phyloP scores from a whole-genome alignment of 2,888 invertebrate genomes.

The Pachliopta kotzebuea region DNA sequence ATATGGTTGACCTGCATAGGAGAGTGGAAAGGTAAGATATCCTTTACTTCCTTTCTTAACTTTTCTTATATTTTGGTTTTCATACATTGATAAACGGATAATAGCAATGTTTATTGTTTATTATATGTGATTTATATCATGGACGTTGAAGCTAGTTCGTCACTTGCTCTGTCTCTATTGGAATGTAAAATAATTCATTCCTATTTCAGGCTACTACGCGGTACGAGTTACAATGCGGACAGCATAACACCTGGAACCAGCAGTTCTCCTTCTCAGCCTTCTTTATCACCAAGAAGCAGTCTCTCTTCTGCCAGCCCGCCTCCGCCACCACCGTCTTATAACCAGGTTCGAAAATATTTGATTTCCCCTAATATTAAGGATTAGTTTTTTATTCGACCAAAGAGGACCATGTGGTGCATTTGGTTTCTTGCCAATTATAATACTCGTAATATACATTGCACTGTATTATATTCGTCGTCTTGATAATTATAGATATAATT shows the following conservation, averaged over 20 bases:
- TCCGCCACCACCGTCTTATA: slow-evolving; percentile 78
- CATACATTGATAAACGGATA: neutral
- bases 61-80: neutral
- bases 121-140: too few species aligned
- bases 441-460: too few species aligned
- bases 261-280: slow-evolving; percentile 86
- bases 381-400: too few species aligned
- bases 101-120: too few species aligned
- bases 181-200: neutral
- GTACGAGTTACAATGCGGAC: slow-evolving; percentile 65
- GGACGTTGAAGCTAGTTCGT: too few species aligned
- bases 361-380: too few species aligned
- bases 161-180: too few species aligned
- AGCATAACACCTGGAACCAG: slow-evolving; percentile 85
- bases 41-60: slow-evolving; percentile 9
- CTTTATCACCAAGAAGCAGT: slow-evolving; percentile 91
- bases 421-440: too few species aligned
- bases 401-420: too few species aligned
- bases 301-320: slow-evolving; percentile 93
- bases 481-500: too few species aligned
- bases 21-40: slow-evolving; percentile 84
- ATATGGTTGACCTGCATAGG: slow-evolving; percentile 94
- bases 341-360: slow-evolving; percentile 51
- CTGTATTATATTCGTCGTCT: too few species aligned
- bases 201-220: slow-evolving; percentile 79